phyloP scores from a whole-genome alignment of 2,797 vertebrate genomes.

The Peromyscus nudipes region DNA sequence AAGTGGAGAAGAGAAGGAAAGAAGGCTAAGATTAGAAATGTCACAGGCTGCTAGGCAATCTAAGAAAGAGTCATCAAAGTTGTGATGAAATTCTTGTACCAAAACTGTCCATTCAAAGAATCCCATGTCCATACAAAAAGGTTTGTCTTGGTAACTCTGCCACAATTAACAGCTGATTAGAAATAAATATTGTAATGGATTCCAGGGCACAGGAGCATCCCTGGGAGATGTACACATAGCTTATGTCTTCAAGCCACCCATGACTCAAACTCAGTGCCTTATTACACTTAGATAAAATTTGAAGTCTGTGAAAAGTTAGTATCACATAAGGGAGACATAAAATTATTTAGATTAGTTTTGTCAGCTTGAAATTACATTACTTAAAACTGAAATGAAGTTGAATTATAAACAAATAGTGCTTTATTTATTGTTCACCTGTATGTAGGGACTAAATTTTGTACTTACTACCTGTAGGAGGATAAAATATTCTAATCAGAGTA shows the following conservation, averaged over 20 bases:
- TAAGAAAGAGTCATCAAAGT: not conserved
- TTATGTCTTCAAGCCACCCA: not conserved
- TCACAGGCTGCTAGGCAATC: not conserved
- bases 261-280: not conserved
- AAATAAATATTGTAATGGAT: not conserved
- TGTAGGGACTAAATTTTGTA: constrained; percentile 20
- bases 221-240: rapidly evolving
- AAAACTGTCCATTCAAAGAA: not conserved
- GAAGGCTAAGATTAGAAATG: not conserved
- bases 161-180: not conserved
- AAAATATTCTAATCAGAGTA: constrained; percentile 39
- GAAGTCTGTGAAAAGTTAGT: not conserved
- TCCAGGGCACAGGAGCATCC: not conserved
- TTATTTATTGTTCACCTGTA: not conserved
- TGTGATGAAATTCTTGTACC: not conserved
- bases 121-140: not conserved
- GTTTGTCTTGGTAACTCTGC: not conserved
- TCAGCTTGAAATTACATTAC: not conserved
- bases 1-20: not conserved
- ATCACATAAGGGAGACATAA: not conserved
- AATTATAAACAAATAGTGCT: not conserved
- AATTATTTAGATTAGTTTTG: not conserved
- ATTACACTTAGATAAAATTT: not conserved
- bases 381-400: constrained; percentile 18
- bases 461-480: not conserved